Conservation (phyloP, 2,113 vertebrate genomes). For the Epinephelus fuscoguttatus region DNA sequence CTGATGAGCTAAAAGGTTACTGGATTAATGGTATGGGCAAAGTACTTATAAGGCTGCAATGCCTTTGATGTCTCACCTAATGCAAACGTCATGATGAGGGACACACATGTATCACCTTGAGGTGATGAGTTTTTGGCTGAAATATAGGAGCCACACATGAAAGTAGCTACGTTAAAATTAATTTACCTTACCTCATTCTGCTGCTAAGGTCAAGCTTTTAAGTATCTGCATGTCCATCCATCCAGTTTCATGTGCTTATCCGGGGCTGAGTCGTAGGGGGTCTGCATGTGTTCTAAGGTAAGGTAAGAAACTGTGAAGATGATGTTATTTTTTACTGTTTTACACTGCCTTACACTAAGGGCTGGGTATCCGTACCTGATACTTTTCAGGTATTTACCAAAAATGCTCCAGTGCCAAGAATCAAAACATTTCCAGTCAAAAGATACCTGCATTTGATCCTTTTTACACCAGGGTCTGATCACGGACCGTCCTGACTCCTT, state of each 20-base stretch:
- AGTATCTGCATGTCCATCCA: background rate
- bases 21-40: constrained; percentile 25
- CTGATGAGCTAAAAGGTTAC: constrained; percentile 35
- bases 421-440: too few relatives aligned
- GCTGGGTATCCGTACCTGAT: too few relatives aligned
- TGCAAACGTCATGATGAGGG: constrained; percentile 11
- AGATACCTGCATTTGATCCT: too few relatives aligned
- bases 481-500: too few relatives aligned
- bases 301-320: background rate
- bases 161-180: constrained; percentile 3
- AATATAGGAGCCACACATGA: background rate
- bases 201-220: constrained; percentile 13
- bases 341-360: too few relatives aligned
- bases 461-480: too few relatives aligned
- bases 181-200: constrained; percentile 1
- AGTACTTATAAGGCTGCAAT: constrained; percentile 19
- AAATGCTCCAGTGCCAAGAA: too few relatives aligned
- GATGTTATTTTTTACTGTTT: constrained; percentile 18
- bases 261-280: background rate
- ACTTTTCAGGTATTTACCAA: too few relatives aligned
- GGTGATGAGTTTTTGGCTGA: constrained; percentile 25
- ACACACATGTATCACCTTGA: constrained; percentile 26
- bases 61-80: constrained; percentile 41
- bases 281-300: constrained; percentile 36
- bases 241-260: too few relatives aligned